Percentiles rank a stretch among this genome's conserved stretches.
Conservation (phyloP, 53 echinoderm and acorn worm species). For the Hippasteria phrygiana region DNA sequence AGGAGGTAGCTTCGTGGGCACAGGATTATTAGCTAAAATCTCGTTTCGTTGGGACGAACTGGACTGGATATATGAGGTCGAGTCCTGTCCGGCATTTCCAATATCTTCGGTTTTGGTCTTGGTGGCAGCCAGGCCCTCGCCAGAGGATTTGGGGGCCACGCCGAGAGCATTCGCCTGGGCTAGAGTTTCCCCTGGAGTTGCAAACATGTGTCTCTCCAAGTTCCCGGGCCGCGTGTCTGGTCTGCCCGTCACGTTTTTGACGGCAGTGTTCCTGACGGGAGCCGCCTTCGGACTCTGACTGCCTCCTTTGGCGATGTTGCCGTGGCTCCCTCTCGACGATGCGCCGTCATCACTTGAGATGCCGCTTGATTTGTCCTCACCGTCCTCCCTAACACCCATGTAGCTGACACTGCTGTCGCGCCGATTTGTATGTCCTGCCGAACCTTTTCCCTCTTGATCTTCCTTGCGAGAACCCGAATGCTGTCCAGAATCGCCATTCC, state of each 20-base stretch:
- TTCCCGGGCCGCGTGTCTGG: slow-evolving; percentile 85
- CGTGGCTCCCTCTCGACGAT: not conserved
- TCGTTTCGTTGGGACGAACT: slow-evolving; percentile 1
- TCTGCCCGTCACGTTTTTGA: slow-evolving; percentile 83
- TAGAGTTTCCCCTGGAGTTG: slow-evolving; percentile 75
- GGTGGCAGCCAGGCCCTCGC: not conserved
- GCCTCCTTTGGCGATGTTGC: not conserved
- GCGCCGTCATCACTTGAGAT: slow-evolving; percentile 4
- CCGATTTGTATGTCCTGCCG: slow-evolving; percentile 9
- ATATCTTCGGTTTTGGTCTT: slow-evolving; percentile 11
- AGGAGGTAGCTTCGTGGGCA: slow-evolving; percentile 27
- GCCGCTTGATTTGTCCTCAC: not conserved
- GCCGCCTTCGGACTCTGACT: slow-evolving; percentile 1
- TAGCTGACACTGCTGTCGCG: slow-evolving; percentile 32
- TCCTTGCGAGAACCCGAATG: not conserved
- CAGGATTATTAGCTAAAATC: not conserved
- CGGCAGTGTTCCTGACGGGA: slow-evolving; percentile 78
- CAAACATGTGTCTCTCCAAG: slow-evolving; percentile 80
- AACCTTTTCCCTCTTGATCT: not conserved
- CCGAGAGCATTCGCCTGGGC: slow-evolving; percentile 66
- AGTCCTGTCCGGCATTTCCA: not conserved
- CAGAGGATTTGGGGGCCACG: slow-evolving; percentile 1
- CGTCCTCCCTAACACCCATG: slow-evolving; percentile 50
- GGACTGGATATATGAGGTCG: not conserved
- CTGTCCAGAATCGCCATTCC: not conserved